A percentile compares a stretch with the other conserved stretches of the same genome.
Conservation (phyloP, 2,797 vertebrate genomes). For the Gobionotothen gibberifrons region DNA sequence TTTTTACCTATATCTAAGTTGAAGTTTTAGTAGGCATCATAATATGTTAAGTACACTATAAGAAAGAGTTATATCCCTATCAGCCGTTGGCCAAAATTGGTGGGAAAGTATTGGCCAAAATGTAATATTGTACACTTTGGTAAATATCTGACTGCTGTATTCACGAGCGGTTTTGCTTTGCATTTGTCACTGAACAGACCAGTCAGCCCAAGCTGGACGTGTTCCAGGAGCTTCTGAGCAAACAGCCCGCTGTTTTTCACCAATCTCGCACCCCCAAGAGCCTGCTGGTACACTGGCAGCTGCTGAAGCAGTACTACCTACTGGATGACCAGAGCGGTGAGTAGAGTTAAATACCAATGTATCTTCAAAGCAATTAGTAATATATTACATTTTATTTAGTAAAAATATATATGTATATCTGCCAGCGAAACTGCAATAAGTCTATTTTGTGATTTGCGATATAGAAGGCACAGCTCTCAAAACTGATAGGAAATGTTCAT, state of each 20-base stretch:
- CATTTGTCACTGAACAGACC: constrained; percentile 79
- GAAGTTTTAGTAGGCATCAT: too few species aligned
- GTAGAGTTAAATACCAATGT: constrained; percentile 13
- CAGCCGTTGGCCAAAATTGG: too few species aligned
- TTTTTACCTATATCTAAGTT: too few species aligned
- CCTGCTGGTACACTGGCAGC: constrained; percentile 96
- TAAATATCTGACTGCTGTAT: not conserved
- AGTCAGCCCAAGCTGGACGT: constrained; percentile 94
- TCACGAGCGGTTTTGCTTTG: constrained; percentile 16
- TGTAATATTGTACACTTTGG: too few species aligned
- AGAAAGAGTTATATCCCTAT: too few species aligned
- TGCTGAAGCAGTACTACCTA: constrained; percentile 96
- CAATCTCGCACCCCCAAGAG: constrained; percentile 92
- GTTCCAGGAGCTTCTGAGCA: constrained; percentile 94
- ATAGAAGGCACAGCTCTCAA: not conserved
- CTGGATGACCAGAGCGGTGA: constrained; percentile 96
- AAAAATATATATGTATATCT: too few species aligned
- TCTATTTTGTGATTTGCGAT: too few species aligned
- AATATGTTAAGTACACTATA: too few species aligned
- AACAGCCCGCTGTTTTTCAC: constrained; percentile 92
- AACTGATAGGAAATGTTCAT: not conserved
- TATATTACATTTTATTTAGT: not conserved
- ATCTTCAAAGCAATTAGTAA: not conserved
- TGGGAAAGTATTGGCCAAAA: too few species aligned
- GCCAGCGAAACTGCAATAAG: too few species aligned